Base-by-base conservation (phyloP, 2,113 vertebrate species). In the Ceyx margarethae region DNA sequence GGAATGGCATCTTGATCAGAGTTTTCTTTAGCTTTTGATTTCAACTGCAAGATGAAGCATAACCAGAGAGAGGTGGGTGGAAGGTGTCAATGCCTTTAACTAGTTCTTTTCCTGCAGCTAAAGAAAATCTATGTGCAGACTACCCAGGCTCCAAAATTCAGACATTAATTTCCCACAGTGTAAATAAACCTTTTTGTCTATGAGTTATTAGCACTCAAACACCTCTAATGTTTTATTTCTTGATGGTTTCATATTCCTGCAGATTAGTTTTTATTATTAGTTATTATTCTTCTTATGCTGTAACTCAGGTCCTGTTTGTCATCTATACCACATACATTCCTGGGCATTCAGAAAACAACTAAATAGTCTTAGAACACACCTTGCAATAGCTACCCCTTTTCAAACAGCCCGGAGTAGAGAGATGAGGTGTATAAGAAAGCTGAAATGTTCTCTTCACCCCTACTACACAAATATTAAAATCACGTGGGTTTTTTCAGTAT, bases 51-150 rank as follows among this genome's bases (percentile, higher is more conserved):
- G 64, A 82, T 56, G 42, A 74, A 77, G 29, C 51, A 65, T 12
- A 95, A 85, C 54, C 81, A 78, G 16, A 65, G 64, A 67, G 54
- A 80, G n/a, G 86, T 71, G 86, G 92, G 92, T 85, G 84, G 84
- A 64, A 92, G 60, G 62, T n/a, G 35, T 62, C 60, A 69, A 46
- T 71, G 84, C 40, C 48, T 89, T 80, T n/a, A 77, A 79, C 84
- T 19, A 65, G 78, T 14, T 95, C 4, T 9, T 85, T 77, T 76
- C 64, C 56, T 67, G 81, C 46, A 85, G 58, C 84, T 50, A 62
- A 51, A 57, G 73, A 79, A 87, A 58, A 91, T 12, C 17, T 37
- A 45, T 3, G 33, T 17, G 64, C 56, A 77, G 50, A 35, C 50
- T 56, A 78, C 26, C 21, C 58, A 60, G 61, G 48, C 66, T 69